Evolutionary conservation across 2,797 vertebrate genomes (phyloP).

Genomic region (Tympanoctomys barrerae): DNA sequence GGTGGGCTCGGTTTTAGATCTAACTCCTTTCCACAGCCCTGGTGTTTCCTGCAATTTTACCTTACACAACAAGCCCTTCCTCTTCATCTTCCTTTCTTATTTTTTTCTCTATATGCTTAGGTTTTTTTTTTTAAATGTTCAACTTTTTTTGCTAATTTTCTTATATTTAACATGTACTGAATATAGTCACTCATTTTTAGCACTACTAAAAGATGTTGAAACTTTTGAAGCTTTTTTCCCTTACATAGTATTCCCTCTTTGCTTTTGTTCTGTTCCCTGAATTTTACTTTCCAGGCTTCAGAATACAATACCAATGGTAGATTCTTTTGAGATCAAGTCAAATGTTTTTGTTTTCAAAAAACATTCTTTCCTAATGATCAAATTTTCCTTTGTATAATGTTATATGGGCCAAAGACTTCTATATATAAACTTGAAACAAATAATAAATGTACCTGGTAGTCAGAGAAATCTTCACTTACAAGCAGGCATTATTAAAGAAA

Average conservation of each 20-base stretch:
- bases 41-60: neutral
- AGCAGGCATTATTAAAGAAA: neutral
- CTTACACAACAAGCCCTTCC: neutral
- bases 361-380: neutral
- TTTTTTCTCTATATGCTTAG: neutral
- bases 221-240: neutral
- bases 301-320: neutral
- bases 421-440: constrained; percentile 41
- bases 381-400: neutral
- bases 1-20: neutral
- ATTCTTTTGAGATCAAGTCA: neutral
- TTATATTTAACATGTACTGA: neutral
- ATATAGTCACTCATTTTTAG: neutral
- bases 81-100: neutral
- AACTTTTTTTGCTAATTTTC: neutral
- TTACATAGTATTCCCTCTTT: neutral
- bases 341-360: neutral
- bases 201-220: neutral
- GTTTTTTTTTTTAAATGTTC: neutral
- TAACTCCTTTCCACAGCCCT: neutral
- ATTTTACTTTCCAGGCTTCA: neutral
- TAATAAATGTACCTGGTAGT: neutral
- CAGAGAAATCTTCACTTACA: constrained; percentile 4
- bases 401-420: neutral
- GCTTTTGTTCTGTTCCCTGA: neutral